phyloP scores from a whole-genome alignment of 2,113 vertebrate genomes.

The Dunckerocampus dactyliophorus region DNA sequence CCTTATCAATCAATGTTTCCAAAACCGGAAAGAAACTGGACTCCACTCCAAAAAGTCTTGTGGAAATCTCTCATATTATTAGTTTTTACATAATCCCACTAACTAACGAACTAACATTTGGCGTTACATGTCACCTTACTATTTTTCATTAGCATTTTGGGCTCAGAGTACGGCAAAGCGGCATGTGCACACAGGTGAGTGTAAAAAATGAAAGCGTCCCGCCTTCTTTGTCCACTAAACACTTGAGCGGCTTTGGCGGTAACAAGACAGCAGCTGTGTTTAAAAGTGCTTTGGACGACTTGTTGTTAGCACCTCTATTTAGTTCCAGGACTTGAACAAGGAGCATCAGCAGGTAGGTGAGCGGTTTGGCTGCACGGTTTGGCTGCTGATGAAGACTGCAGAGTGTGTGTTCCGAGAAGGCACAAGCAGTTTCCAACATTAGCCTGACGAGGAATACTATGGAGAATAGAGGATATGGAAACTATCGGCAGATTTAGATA shows the following conservation, averaged over 20 bases:
- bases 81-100: too few relatives aligned
- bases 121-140: too few relatives aligned
- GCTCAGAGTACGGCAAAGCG: constrained; percentile 1
- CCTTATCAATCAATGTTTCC: too few relatives aligned
- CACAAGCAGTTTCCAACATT: background rate
- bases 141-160: background rate
- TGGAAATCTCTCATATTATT: too few relatives aligned
- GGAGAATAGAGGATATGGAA: background rate
- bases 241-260: constrained; percentile 18
- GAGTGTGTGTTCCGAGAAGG: background rate
- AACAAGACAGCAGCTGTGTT: constrained; percentile 2
- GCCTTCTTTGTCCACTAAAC: constrained; percentile 40
- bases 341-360: constrained; percentile 54
- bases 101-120: too few relatives aligned
- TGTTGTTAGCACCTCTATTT: constrained; percentile 2
- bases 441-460: background rate
- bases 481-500: background rate
- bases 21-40: too few relatives aligned
- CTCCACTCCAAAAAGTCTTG: too few relatives aligned
- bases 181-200: constrained; percentile 19
- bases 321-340: constrained; percentile 13
- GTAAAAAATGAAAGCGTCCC: constrained; percentile 20
- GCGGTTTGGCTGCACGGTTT: background rate
- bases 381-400: background rate
- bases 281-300: background rate